phyloP scores from a whole-genome alignment of 2,888 invertebrate species.

The Lepas anatifera region DNA sequence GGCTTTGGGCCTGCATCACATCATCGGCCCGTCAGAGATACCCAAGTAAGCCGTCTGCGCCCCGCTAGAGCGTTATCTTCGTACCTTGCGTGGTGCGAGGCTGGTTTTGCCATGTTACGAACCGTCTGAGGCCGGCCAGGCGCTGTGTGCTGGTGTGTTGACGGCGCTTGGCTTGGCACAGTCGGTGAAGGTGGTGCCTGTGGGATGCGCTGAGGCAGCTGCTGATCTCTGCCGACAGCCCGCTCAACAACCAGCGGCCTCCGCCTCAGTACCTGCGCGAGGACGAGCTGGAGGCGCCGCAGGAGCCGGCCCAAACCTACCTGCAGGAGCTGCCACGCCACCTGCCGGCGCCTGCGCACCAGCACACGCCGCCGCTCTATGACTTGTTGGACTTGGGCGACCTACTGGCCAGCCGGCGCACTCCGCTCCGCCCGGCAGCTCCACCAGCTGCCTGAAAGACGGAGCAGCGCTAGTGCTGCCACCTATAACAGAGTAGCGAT shows the following conservation, averaged over 20 bases:
- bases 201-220: no score
- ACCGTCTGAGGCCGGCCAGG: no score
- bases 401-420: background rate
- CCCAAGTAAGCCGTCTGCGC: background rate
- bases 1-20: background rate
- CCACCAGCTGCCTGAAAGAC: no score
- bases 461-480: no score
- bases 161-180: no score
- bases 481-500: no score
- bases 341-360: background rate
- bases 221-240: background rate
- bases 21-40: background rate
- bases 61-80: no score
- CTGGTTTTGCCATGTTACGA: no score
- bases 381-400: conserved; percentile 4
- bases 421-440: no score
- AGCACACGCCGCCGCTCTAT: background rate
- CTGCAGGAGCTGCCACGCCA: background rate
- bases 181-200: no score
- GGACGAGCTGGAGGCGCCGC: background rate
- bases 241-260: conserved; percentile 1
- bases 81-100: no score
- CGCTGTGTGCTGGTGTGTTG: no score
- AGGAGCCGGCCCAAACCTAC: background rate
- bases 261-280: conserved; percentile 5